Conservation (phyloP, 2,888 invertebrate genomes). For the Epinotia demarniana region DNA sequence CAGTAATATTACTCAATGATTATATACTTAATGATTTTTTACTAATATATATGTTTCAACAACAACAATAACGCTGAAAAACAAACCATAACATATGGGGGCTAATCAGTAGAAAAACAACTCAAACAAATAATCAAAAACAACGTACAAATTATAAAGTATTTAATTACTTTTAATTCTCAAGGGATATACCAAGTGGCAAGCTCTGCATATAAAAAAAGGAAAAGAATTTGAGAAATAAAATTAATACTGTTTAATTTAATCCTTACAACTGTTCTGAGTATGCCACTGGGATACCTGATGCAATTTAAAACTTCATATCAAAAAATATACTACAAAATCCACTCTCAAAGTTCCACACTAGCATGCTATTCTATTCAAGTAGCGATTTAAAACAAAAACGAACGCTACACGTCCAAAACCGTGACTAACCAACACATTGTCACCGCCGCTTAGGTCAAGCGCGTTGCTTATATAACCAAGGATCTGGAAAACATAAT, state of each 20-base stretch:
- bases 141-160: constrained; percentile 2
- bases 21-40: too few species aligned
- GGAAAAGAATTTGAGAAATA: too few species aligned
- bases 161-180: not conserved
- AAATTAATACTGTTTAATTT: too few species aligned
- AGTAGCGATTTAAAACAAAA: constrained; percentile 41
- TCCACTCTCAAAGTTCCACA: constrained; percentile 23
- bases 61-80: not conserved
- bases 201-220: not conserved
- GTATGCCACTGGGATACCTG: not conserved
- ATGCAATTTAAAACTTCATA: not conserved
- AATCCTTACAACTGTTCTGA: not conserved
- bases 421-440: constrained; percentile 70
- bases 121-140: not conserved
- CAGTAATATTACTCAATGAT: too few species aligned
- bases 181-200: not conserved
- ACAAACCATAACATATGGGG: not conserved
- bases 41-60: too few species aligned
- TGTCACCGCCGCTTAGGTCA: constrained; percentile 70
- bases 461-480: constrained; percentile 76
- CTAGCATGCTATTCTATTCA: constrained; percentile 40
- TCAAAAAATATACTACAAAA: constrained; percentile 7
- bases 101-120: not conserved
- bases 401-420: constrained; percentile 48
- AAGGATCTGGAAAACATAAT: constrained; percentile 72